Conservation (phyloP, 2,797 vertebrate genomes). For the Tamandua tetradactyla region DNA sequence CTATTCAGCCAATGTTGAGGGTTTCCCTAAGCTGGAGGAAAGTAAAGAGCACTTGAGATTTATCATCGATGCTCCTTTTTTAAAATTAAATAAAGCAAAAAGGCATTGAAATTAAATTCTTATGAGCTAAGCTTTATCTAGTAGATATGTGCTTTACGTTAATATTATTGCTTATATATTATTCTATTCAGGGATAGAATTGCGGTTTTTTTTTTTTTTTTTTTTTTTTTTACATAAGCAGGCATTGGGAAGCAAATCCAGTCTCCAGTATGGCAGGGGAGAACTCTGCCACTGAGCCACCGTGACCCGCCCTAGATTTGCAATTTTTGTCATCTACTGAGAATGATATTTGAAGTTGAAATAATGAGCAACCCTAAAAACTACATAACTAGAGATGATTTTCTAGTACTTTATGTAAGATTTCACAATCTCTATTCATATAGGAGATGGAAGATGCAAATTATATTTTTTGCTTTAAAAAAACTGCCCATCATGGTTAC, state of each 20-base stretch:
- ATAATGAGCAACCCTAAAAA: slow-evolving; percentile 55
- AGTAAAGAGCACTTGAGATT: not conserved
- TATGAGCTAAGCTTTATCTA: not conserved
- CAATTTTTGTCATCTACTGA: slow-evolving; percentile 64
- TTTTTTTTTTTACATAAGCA: too few species aligned
- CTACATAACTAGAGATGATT: not conserved
- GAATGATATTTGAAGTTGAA: slow-evolving; percentile 45
- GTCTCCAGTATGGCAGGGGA: too few species aligned
- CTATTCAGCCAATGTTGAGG: fast-evolving
- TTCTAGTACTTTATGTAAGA: not conserved
- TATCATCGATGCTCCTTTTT: not conserved
- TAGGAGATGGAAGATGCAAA: not conserved
- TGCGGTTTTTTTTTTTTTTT: too few species aligned
- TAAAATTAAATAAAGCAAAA: not conserved
- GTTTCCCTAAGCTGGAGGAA: not conserved
- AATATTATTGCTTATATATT: not conserved
- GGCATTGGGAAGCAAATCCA: too few species aligned
- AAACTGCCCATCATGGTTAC: not conserved
- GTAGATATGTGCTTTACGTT: not conserved
- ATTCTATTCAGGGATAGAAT: slow-evolving; percentile 55
- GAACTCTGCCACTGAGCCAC: too few species aligned
- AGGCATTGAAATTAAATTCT: not conserved
- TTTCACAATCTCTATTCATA: not conserved
- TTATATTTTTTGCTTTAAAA: not conserved
- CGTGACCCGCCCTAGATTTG: too few species aligned